A percentile compares a stretch with the other conserved stretches of the same genome.
phyloP scores from a whole-genome alignment of 2,888 invertebrate species.

The Rhopalosiphum nymphaeae region DNA sequence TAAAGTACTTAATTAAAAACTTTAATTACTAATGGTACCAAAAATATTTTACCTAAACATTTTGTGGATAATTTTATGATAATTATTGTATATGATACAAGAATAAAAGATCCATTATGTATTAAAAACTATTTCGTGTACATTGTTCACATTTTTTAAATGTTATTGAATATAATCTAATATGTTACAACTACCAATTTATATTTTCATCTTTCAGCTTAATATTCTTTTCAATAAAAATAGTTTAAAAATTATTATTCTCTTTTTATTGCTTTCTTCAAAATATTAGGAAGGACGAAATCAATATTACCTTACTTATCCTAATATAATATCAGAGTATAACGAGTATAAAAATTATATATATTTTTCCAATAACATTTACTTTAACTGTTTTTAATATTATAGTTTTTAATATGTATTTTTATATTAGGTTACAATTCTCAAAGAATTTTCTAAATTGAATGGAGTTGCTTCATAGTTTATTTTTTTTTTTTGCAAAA shows the following conservation, averaged over 20 bases:
- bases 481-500: background rate
- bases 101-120: background rate
- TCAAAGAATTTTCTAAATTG: background rate
- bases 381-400: background rate
- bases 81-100: background rate
- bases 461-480: background rate
- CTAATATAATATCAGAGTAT: background rate
- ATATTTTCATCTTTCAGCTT: background rate
- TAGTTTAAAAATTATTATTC: background rate
- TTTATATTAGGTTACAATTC: background rate
- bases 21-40: background rate
- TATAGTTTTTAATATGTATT: background rate
- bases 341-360: background rate
- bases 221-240: background rate
- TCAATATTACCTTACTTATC: background rate
- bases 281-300: background rate
- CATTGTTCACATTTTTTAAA: background rate
- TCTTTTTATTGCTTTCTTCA: background rate
- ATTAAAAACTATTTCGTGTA: background rate
- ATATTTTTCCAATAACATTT: background rate
- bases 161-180: background rate
- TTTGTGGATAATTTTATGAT: background rate
- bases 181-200: background rate
- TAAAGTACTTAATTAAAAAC: too few species aligned
- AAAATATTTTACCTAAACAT: background rate